Conservation (phyloP, 2,797 vertebrate species). For the Phoxinus dragarum region DNA sequence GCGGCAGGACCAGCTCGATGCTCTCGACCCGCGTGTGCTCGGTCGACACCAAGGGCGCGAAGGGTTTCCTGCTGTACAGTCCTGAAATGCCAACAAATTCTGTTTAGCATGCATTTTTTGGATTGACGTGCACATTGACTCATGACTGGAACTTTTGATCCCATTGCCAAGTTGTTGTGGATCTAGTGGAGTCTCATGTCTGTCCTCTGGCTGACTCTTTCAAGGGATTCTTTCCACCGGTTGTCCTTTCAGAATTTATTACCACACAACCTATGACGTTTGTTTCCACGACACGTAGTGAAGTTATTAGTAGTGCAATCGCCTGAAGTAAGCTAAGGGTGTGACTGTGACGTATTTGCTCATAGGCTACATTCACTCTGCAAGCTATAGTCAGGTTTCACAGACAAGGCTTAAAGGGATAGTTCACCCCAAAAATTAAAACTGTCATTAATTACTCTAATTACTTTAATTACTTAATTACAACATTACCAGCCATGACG, state of each 20-base stretch:
- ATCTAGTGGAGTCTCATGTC: neutral
- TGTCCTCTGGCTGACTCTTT: conserved; percentile 38
- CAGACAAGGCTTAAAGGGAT: no score
- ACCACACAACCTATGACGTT: neutral
- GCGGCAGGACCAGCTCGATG: conserved; percentile 94
- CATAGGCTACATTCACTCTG: neutral
- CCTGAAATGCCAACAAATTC: conserved; percentile 35
- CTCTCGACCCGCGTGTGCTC: conserved; percentile 89
- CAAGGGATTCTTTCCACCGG: conserved; percentile 1
- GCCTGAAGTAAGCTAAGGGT: neutral
- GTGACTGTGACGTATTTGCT: neutral
- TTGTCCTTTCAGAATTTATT: neutral
- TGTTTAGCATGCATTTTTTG: conserved; percentile 78
- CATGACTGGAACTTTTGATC: neutral
- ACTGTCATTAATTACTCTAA: no score
- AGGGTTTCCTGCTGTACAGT: conserved; percentile 12
- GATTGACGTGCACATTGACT: neutral
- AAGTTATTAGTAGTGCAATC: neutral
- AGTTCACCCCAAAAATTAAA: no score
- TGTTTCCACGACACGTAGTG: neutral
- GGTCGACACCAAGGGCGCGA: neutral
- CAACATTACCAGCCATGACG: no score
- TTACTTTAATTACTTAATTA: no score
- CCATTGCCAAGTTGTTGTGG: neutral
- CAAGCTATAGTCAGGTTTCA: neutral